Conservation (phyloP, 1,140 invertebrate genomes). For the Nephotettix cincticeps region DNA sequence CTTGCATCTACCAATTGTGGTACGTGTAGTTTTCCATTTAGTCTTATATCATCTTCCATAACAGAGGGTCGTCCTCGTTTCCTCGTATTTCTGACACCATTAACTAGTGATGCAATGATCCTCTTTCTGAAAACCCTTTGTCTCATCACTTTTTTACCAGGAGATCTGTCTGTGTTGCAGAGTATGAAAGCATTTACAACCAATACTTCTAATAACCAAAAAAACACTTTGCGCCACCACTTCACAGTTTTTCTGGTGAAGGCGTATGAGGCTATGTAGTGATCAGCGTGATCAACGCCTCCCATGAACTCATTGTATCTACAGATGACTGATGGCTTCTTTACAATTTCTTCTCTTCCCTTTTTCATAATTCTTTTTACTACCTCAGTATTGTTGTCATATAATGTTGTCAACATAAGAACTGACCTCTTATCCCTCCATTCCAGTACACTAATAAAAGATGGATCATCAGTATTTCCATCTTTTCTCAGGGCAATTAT, state of each 20-base stretch:
- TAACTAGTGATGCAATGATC: not conserved
- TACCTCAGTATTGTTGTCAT: too few species aligned
- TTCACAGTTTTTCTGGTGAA: not conserved
- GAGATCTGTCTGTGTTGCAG: not conserved
- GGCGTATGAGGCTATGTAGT: not conserved
- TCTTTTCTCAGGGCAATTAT: too few species aligned
- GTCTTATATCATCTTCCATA: not conserved
- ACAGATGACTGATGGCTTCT: not conserved
- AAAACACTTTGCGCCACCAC: constrained; percentile 20
- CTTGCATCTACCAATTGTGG: not conserved
- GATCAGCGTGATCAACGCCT: not conserved
- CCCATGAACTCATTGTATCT: not conserved
- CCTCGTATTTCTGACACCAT: constrained; percentile 10
- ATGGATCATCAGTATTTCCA: too few species aligned
- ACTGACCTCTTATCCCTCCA: too few species aligned
- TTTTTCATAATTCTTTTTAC: too few species aligned
- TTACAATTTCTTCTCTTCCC: too few species aligned
- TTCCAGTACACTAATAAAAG: too few species aligned
- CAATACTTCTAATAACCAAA: constrained; percentile 12
- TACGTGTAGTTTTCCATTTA: not conserved
- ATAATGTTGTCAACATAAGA: too few species aligned
- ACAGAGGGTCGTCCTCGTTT: constrained; percentile 2
- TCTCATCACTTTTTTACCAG: not conserved
- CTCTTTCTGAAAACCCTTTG: constrained; percentile 10
- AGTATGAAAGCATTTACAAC: constrained; percentile 16